These are phyloP conservation scores for Tragelaphus buxtoni DNA, from an alignment of 2,113 vertebrate species.

Conservation along the genomic window DNA sequence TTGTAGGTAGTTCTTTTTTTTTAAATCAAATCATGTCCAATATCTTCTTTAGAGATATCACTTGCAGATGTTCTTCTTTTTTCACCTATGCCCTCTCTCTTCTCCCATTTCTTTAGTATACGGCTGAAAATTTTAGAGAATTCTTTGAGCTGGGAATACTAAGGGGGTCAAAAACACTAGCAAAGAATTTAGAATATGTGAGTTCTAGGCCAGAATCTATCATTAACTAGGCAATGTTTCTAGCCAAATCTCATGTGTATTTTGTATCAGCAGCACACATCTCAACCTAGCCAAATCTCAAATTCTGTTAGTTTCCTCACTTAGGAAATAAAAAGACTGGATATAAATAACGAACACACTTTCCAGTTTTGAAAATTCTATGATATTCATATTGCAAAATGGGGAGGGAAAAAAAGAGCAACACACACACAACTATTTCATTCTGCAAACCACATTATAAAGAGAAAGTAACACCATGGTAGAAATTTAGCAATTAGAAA, in stretches of 20 bases:
- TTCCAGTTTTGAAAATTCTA: conserved; percentile 13
- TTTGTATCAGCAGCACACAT: background rate
- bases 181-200: background rate
- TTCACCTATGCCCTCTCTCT: background rate
- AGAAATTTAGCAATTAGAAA: background rate
- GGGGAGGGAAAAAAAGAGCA: background rate
- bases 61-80: background rate
- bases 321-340: background rate
- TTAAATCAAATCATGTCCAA: background rate
- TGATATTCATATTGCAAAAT: background rate
- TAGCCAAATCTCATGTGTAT: background rate
- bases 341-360: background rate
- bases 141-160: background rate
- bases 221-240: background rate
- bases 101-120: background rate
- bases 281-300: background rate
- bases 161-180: background rate
- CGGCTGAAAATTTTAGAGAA: background rate
- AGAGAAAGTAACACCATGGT: background rate
- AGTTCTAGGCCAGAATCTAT: background rate
- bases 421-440: background rate
- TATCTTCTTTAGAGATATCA: background rate
- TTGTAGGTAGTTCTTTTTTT: background rate
- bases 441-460: background rate
- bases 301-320: background rate